Percentiles rank a stretch among this genome's conserved stretches.
Evolutionary conservation across 2,888 invertebrate genomes (phyloP).

Genomic region (Philereme vetulata): DNA sequence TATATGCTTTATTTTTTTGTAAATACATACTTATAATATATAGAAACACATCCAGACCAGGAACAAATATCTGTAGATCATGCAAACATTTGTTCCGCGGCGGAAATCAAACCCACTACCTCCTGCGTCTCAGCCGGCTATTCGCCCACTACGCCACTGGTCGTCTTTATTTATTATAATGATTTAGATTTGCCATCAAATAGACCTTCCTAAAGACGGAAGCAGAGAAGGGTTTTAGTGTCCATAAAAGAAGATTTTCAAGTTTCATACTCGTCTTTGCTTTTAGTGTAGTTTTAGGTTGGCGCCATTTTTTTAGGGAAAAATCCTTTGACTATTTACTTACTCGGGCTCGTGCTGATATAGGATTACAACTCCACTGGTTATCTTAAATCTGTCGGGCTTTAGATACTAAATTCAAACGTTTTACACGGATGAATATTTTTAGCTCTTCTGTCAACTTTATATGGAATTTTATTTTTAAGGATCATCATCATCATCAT

Average conservation of each 20-base stretch:
- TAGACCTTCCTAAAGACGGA: neutral
- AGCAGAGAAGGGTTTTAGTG: neutral
- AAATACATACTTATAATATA: no score
- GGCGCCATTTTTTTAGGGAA: slow-evolving; percentile 19
- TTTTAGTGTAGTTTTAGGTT: slow-evolving; percentile 8
- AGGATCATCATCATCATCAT: no score
- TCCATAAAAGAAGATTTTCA: slow-evolving; percentile 5
- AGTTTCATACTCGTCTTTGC: slow-evolving; percentile 4
- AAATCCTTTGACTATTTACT: slow-evolving; percentile 28
- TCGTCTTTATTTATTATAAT: no score
- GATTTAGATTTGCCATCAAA: no score
- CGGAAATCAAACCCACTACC: no score
- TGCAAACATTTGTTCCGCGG: no score
- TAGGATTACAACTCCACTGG: slow-evolving; percentile 17
- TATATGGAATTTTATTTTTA: no score
- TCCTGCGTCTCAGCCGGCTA: no score
- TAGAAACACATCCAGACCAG: no score
- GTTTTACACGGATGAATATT: slow-evolving; percentile 10
- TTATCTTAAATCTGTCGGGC: neutral
- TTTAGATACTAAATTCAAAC: slow-evolving; percentile 11
- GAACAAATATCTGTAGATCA: no score
- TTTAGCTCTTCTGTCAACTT: neutral
- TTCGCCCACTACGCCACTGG: no score
- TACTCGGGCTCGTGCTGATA: slow-evolving; percentile 14
- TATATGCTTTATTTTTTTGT: no score